Evolutionary conservation across 37 sponge, comb jelly and placozoan species (phyloP).

Genomic region (Cladorhizidae sp.): DNA sequence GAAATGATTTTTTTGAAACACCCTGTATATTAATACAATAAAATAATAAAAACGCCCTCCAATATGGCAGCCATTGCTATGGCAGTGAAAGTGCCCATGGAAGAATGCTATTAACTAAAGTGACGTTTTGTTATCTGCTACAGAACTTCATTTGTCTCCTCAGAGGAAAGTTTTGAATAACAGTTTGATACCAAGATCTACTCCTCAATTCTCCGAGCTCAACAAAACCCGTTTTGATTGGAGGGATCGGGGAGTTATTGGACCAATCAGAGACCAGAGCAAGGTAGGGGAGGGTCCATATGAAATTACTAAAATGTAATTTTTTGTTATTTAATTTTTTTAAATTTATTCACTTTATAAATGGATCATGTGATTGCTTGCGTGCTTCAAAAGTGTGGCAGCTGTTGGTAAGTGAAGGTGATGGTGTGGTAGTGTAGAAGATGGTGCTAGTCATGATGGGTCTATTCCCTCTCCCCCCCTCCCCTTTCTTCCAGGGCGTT

Average conservation of each 20-base stretch:
- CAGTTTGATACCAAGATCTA: too few relatives aligned
- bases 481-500: conserved; percentile 66
- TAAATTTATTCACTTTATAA: conserved; percentile 2
- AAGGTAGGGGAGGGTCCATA: conserved; percentile 13
- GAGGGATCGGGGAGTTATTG: conserved; percentile 33
- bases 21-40: too few relatives aligned
- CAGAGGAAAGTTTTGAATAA: neutral
- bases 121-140: neutral
- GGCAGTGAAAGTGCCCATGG: too few relatives aligned
- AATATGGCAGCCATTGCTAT: too few relatives aligned
- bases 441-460: neutral
- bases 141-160: conserved; percentile 6
- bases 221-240: conserved; percentile 36
- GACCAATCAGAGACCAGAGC: conserved; percentile 51
- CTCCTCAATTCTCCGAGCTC: neutral
- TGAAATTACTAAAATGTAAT: neutral
- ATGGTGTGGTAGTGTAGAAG: too few relatives aligned
- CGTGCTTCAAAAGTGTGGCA: conserved; percentile 89
- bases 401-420: conserved; percentile 76
- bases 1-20: too few relatives aligned
- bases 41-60: too few relatives aligned
- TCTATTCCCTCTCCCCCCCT: neutral
- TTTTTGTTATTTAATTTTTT: neutral
- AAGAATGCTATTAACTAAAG: too few relatives aligned
- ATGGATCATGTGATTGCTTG: neutral